phyloP scores from a whole-genome alignment of 2,888 invertebrate genomes.

The Dysmachus trigonus region DNA sequence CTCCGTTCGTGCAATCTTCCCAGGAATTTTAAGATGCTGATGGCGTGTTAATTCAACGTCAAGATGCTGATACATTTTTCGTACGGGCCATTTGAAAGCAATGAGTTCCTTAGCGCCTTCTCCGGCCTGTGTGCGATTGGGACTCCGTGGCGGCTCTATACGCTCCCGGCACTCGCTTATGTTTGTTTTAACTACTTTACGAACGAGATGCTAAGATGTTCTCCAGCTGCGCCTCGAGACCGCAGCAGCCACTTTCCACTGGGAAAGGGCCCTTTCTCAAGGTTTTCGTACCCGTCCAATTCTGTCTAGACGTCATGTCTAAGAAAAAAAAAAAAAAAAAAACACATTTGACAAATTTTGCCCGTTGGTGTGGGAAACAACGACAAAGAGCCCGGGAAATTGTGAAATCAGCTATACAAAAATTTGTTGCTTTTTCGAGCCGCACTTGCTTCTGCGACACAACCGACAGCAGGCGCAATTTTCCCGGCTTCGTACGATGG shows the following conservation, averaged over 20 bases:
- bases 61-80: slow-evolving; percentile 25
- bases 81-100: slow-evolving; percentile 5
- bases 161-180: neutral
- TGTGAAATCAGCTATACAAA: neutral
- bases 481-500: neutral
- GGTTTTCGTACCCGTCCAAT: slow-evolving; percentile 2
- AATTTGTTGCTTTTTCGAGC: neutral
- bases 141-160: neutral
- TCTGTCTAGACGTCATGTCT: slow-evolving; percentile 28
- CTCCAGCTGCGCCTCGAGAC: slow-evolving; percentile 4
- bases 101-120: neutral
- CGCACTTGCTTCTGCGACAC: neutral
- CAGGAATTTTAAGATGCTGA: neutral
- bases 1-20: neutral
- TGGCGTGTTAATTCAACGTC: slow-evolving; percentile 12
- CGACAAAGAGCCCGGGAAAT: neutral
- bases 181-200: slow-evolving; percentile 22
- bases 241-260: neutral
- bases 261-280: slow-evolving; percentile 20
- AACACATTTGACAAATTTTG: slow-evolving; percentile 1
- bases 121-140: neutral
- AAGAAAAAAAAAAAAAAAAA: neutral
- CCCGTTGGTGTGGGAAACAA: slow-evolving; percentile 1
- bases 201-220: slow-evolving; percentile 4
- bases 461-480: neutral